Base-by-base conservation (phyloP, 2,888 invertebrate genomes). In the Flabesymbios commensalis region DNA sequence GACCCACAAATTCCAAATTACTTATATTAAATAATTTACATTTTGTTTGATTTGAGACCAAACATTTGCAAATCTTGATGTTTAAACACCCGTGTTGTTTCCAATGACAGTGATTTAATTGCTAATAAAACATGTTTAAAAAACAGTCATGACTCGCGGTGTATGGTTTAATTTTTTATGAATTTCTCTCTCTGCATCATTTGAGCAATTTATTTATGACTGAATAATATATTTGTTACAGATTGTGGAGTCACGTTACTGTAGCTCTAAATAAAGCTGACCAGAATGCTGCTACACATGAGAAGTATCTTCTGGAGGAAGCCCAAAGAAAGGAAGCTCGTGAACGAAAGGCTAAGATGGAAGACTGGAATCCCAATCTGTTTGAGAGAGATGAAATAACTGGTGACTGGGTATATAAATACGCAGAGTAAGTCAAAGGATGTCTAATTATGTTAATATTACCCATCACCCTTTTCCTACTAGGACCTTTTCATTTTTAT, bases 221-320 rank as follows among this genome's bases (percentile, higher is more conserved):
- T n/a, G n/a, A n/a, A n/a, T n/a, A n/a, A n/a, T n/a, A n/a, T n/a
- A n/a, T n/a, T n/a, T n/a, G n/a, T 56, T 68, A 24, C 67, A 84
- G 83, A 71, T 85, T 96, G 1, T 96, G 96, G 96, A 83, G 87
- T 42, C 88, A 89, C 70, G 95, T 96, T 1, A 92, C 93, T 0
- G 88, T 89, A 56, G 95, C 95, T 0, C 93, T 96, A 68, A 81
- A 84, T 26, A 86, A 87, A 14, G 91, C 92, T 61, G 94, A 96
- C 84, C 92, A 93, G 86, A 87, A 89, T 31, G 89, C 89, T 1
- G 96, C 96, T 0, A 96, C 96, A 0, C 36, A 61, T 61, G 91
- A 94, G 77, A 96, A 96, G 84, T 94, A 93, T 0, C 85, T 89
- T 43, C 85, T 96, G 51, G 96, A 96, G 76, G 94, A 95, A 78